A percentile compares a stretch with the other conserved stretches of the same genome.
Conservation (phyloP, 2,888 invertebrate genomes). For the Lasioglossum calceatum region DNA sequence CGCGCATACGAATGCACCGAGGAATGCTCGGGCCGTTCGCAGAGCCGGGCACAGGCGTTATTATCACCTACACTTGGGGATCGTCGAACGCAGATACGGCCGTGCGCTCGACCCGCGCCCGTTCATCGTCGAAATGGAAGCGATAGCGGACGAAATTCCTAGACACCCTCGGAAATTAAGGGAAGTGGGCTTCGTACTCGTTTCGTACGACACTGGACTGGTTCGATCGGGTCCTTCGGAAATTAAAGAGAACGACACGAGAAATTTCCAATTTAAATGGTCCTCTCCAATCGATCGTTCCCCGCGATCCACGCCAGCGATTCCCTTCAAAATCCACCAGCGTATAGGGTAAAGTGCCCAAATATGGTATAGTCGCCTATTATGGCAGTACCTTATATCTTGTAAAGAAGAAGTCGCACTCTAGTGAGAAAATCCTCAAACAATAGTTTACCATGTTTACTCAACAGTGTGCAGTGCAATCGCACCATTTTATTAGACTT, state of each 20-base stretch:
- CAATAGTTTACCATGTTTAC: too few species aligned
- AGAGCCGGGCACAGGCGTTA: slow-evolving; percentile 31
- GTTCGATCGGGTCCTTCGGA: not conserved
- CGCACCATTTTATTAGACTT: too few species aligned
- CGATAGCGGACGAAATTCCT: not conserved
- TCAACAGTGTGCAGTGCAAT: too few species aligned
- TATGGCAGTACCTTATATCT: too few species aligned
- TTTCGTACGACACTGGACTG: not conserved
- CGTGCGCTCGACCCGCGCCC: not conserved
- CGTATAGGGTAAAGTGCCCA: too few species aligned
- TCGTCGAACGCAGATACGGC: not conserved
- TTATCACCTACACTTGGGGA: slow-evolving; percentile 52
- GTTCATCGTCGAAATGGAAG: slow-evolving; percentile 1
- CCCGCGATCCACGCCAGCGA: not conserved
- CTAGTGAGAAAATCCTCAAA: too few species aligned
- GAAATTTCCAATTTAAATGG: not conserved
- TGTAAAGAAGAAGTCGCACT: too few species aligned
- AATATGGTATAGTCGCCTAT: too few species aligned
- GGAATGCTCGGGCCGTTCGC: slow-evolving; percentile 25
- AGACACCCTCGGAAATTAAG: slow-evolving; percentile 1
- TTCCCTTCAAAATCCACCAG: not conserved
- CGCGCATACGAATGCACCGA: slow-evolving; percentile 9
- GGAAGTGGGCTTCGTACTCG: not conserved
- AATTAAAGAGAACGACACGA: not conserved
- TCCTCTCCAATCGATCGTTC: not conserved